Evolutionary conservation across 1,140 invertebrate genomes (phyloP), one percentile per base, ranked within the genome.

Genomic region (Ganaspis sp.): DNA sequence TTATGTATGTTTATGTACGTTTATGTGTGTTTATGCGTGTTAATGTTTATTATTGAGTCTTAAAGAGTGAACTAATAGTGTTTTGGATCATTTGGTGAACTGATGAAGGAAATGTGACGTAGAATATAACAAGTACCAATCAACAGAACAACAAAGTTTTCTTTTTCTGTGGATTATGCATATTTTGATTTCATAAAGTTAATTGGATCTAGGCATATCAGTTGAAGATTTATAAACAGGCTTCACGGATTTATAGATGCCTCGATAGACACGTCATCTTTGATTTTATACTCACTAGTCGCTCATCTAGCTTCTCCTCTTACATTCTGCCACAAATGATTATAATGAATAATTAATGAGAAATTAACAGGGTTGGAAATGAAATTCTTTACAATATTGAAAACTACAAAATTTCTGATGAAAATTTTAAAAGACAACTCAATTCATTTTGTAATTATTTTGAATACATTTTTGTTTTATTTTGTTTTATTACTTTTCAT

Each of bases 271-370:
- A 64, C 23, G 54, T 64, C 54, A 64, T 64, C 58, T 64, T n/a
- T 29, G 26, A 64, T 64, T 64, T 64, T n/a, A 64, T 64, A 64
- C 58, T 34, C 9, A 64, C 26, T 29, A 29, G 9, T 12, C 12
- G 11, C 23, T 21, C 23, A 29, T 12, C 4, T 26, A 64, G 21
- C 58, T 64, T 64, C 12, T 49, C 45, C 12, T 17, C 45, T 49
- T 49, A 49, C n/a, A 49, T 49, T 49, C 58, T 58, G 12, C 12
- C 11, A 64, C 12, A n/a, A 29, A 64, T n/a, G 4, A 34, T 64
- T 64, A 34, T 58, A n/a, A 64, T 64, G 26, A 64, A 64, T 34
- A 64, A 34, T 64, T 64, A 29, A 64, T 64, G 58, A 64, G 26
- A 64, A 29, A 34, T 64, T 64, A 64, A 49, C n/a, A 49, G 45